Evolutionary conservation across 1,140 invertebrate species (phyloP), one percentile per base, ranked within the genome.

Genomic region (Caenorhabditis tropicalis): DNA sequence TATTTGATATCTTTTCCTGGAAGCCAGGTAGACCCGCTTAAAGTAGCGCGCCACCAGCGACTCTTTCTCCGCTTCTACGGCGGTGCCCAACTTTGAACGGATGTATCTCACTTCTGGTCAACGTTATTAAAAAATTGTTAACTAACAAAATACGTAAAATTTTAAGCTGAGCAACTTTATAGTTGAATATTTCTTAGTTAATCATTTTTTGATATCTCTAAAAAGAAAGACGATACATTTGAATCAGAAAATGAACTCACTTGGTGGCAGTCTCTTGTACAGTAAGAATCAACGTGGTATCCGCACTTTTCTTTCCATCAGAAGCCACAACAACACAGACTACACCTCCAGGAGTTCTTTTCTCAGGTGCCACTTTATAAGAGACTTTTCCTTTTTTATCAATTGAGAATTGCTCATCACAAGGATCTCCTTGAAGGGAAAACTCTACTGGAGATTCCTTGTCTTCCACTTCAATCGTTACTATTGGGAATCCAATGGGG

Each of bases 251-350:
- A 43, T 9, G 10, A 27, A 56, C 53, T 56, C 10, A 56, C 53
- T 29, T 24, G 10, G 53, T 43, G 12, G 12, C 12, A 5, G 39
- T 56, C 7, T 9, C 21, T 29, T 56, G 21, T 0, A 56, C 53
- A 12, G 21, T 27, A 1, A 56, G 12, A 27, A 21, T 56, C 53
- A 56, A 56, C 7, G 27, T 58, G 24, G 56, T 48, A 46, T 60
- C 48, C 15, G 56, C 29, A 39, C 31, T 60, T 24, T 82, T 39
- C 24, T 46, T 24, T n/a, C 82, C 58, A 33, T 82, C 82, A 15
- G 29, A 21, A 24, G 43, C 82, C 31, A 60, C 60, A 12, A 82
- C 60, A 19, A 29, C 24, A 33, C 82, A 82, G 9, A 48, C 46
- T 6, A 82, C 24, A 15, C 19, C 33, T n/a, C 39, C 29, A 36